These are phyloP conservation scores for Paratrypauchen microcephalus DNA, from an alignment of 2,797 vertebrate genomes.

Conservation along the genomic window DNA sequence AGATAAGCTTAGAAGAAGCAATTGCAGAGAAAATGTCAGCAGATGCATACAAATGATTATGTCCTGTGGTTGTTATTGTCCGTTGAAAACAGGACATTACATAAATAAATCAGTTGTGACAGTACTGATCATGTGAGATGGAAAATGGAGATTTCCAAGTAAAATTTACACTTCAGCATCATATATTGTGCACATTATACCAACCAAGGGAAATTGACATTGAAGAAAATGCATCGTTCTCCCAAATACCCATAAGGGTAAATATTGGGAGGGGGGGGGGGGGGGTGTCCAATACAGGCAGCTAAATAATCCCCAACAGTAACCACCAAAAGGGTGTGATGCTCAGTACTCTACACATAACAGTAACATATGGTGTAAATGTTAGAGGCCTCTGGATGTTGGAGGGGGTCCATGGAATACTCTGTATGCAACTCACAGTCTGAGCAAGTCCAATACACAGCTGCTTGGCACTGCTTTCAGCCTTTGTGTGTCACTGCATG, in stretches of 20 bases:
- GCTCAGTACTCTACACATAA: neutral
- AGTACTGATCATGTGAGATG: neutral
- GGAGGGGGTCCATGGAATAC: neutral
- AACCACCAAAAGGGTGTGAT: neutral
- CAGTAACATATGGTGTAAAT: neutral
- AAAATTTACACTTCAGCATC: neutral
- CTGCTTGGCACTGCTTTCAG: neutral
- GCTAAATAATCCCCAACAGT: neutral
- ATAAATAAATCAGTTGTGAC: neutral
- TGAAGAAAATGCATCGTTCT: neutral
- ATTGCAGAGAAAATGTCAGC: slow-evolving; percentile 2
- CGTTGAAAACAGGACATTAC: neutral
- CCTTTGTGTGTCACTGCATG: slow-evolving; percentile 4
- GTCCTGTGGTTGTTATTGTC: neutral
- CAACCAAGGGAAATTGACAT: neutral
- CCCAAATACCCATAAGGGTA: too few relatives aligned
- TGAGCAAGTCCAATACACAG: neutral
- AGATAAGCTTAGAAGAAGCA: neutral
- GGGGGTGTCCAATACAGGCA: too few relatives aligned
- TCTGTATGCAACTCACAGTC: slow-evolving; percentile 3
- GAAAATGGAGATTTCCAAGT: neutral
- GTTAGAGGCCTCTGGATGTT: neutral
- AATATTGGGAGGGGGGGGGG: too few relatives aligned
- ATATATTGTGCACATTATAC: neutral
- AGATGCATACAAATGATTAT: neutral